Percentiles rank a stretch among this genome's conserved stretches.
phyloP scores from a whole-genome alignment of 2,888 invertebrate species.

The Cephus rjabovi region DNA sequence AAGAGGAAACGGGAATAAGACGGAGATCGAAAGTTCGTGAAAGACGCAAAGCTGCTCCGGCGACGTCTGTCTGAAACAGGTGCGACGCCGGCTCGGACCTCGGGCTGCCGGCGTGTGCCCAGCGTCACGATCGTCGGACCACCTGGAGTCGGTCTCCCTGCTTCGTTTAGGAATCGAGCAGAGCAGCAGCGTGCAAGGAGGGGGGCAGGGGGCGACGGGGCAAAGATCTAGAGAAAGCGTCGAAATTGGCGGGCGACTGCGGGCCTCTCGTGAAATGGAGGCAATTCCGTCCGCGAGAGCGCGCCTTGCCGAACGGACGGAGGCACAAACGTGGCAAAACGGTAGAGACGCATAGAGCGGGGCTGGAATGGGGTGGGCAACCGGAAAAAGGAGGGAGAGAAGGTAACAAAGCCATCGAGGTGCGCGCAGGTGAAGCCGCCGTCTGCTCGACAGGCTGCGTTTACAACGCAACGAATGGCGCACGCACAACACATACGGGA shows the following conservation, averaged over 20 bases:
- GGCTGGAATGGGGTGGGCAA: neutral
- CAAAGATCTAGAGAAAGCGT: too few relatives aligned
- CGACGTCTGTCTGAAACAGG: constrained; percentile 45
- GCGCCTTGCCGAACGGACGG: constrained; percentile 14
- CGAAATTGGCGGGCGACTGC: too few relatives aligned
- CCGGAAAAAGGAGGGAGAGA: neutral
- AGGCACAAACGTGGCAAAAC: constrained; percentile 33
- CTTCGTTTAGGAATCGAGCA: too few relatives aligned
- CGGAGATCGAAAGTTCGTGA: neutral
- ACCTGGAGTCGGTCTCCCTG: too few relatives aligned
- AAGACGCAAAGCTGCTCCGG: constrained; percentile 37
- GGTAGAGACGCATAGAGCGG: neutral
- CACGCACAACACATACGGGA: constrained; percentile 4
- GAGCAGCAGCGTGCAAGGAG: too few relatives aligned
- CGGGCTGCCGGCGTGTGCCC: constrained; percentile 42
- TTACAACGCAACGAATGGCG: constrained; percentile 12
- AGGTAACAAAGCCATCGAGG: constrained; percentile 10
- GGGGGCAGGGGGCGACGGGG: too few relatives aligned
- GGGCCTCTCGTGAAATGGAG: neutral
- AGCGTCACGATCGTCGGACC: neutral
- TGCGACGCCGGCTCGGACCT: constrained; percentile 27
- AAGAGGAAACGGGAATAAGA: neutral
- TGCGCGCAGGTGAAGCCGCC: constrained; percentile 24
- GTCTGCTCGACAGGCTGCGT: constrained; percentile 45
- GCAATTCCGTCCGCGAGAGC: neutral